Evolutionary conservation across 23 tunicate species (phyloP).

Genomic region (Aplidium turbinatum): DNA sequence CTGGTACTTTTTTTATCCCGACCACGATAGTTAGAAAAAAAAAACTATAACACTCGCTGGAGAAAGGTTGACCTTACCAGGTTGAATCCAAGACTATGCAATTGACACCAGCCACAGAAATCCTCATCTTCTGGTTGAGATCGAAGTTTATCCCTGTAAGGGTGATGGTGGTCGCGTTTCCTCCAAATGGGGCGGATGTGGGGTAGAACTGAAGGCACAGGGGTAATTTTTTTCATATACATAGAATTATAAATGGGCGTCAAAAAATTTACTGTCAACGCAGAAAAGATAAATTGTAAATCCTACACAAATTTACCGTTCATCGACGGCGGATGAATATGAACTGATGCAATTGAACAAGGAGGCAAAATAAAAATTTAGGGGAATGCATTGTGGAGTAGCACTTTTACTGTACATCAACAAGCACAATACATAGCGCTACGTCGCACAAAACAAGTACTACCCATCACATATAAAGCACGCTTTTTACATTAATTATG

Average conservation of each 20-base stretch:
- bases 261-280: not conserved
- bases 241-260: too few relatives aligned
- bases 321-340: not conserved
- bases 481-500: too few relatives aligned
- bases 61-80: conserved; percentile 36
- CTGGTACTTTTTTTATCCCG: too few relatives aligned
- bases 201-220: conserved; percentile 83
- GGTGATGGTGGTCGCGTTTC: conserved; percentile 44
- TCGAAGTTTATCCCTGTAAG: conserved; percentile 69
- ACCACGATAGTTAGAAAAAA: too few relatives aligned
- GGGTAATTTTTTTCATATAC: too few relatives aligned
- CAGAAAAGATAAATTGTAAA: not conserved
- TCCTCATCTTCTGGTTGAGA: conserved; percentile 29
- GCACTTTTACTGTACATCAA: too few relatives aligned
- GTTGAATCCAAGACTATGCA: conserved; percentile 23
- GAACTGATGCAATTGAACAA: not conserved
- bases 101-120: conserved; percentile 18
- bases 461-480: too few relatives aligned
- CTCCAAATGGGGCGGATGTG: conserved; percentile 47
- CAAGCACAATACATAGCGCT: too few relatives aligned
- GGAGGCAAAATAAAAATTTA: too few relatives aligned
- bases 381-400: too few relatives aligned
- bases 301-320: not conserved
- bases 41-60: too few relatives aligned
- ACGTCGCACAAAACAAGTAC: too few relatives aligned